Conservation (phyloP, 1,140 invertebrate genomes). For the Pinna nobilis region DNA sequence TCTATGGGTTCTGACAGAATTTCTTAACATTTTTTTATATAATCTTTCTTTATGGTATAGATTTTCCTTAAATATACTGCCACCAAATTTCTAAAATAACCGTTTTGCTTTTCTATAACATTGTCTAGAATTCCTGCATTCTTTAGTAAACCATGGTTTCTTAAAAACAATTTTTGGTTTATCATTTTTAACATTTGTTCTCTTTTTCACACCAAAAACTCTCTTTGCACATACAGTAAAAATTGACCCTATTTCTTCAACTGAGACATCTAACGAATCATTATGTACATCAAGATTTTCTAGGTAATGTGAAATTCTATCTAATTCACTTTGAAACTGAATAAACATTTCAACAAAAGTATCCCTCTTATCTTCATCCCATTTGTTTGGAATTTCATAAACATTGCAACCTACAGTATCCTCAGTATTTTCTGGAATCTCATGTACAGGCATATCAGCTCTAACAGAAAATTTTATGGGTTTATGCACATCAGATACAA, state of each 20-base stretch:
- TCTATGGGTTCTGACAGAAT: not conserved
- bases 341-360: not conserved
- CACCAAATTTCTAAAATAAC: not conserved
- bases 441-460: not conserved
- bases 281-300: not conserved
- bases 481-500: constrained; percentile 17
- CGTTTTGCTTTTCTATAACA: constrained; percentile 1
- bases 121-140: not conserved
- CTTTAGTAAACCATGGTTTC: constrained; percentile 2
- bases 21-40: not conserved
- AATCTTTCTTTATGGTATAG: not conserved
- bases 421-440: not conserved
- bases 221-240: not conserved
- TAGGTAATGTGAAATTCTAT: not conserved
- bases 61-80: not conserved
- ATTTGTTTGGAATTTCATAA: not conserved
- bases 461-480: not conserved
- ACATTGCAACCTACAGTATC: not conserved
- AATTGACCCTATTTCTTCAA: not conserved
- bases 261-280: not conserved
- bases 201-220: not conserved
- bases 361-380: not conserved
- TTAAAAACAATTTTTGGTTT: not conserved
- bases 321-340: not conserved
- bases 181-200: not conserved